Percentiles rank a stretch among this genome's conserved stretches.
phyloP scores from a whole-genome alignment of 2,888 invertebrate species.

The Blastobasis lacticolella region DNA sequence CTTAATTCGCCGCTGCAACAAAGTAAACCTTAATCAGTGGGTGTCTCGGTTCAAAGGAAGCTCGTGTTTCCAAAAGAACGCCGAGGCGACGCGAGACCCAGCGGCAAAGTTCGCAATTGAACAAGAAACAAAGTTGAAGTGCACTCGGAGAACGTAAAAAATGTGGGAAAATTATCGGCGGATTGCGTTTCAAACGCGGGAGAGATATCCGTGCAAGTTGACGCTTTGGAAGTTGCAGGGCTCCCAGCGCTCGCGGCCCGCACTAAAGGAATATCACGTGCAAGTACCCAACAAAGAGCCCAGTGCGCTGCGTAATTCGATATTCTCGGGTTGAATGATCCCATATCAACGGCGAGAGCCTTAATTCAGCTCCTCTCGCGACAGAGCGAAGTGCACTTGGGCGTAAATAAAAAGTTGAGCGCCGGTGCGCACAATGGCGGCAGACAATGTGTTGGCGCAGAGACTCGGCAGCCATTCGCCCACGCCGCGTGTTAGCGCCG shows the following conservation, averaged over 20 bases:
- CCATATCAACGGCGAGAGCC: slow-evolving; percentile 69
- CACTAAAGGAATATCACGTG: slow-evolving; percentile 60
- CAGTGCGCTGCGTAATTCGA: slow-evolving; percentile 67
- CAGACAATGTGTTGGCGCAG: slow-evolving; percentile 67
- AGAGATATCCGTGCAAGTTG: slow-evolving; percentile 8
- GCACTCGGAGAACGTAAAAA: slow-evolving; percentile 12
- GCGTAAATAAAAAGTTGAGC: slow-evolving; percentile 73
- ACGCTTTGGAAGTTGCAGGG: slow-evolving; percentile 3
- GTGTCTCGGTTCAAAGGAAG: slow-evolving; percentile 21
- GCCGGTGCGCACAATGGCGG: slow-evolving; percentile 64
- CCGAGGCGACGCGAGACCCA: neutral
- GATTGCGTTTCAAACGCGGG: slow-evolving; percentile 19
- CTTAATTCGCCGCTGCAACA: neutral
- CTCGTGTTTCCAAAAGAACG: slow-evolving; percentile 22
- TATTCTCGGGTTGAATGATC: slow-evolving; percentile 71
- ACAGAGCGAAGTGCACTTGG: slow-evolving; percentile 68
- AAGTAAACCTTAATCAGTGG: slow-evolving; percentile 12
- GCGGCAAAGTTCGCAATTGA: too few relatives aligned
- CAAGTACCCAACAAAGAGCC: slow-evolving; percentile 66
- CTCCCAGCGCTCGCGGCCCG: slow-evolving; percentile 15
- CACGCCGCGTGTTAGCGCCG: slow-evolving; percentile 25
- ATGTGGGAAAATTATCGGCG: slow-evolving; percentile 12
- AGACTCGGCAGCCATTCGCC: slow-evolving; percentile 55
- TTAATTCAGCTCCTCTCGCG: slow-evolving; percentile 67
- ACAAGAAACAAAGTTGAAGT: slow-evolving; percentile 5